These are phyloP conservation scores for Spisula subtruncata DNA, from an alignment of 2,888 invertebrate genomes.

Conservation along the genomic window DNA sequence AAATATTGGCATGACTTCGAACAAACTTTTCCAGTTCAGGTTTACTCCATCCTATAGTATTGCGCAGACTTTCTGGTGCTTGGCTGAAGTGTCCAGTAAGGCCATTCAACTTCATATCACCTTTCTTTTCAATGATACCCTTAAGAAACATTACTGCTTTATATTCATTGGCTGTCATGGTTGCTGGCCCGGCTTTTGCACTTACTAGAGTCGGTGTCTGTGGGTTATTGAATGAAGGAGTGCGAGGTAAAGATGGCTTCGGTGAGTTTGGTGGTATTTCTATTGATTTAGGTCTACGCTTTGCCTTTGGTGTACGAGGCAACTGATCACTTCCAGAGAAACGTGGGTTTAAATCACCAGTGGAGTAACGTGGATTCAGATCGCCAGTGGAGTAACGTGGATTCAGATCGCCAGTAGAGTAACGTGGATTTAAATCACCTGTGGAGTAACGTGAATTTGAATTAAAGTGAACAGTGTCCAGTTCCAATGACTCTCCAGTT, in stretches of 20 bases:
- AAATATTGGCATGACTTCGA: constrained; percentile 85
- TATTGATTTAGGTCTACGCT: constrained; percentile 82
- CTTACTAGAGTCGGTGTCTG: constrained; percentile 64
- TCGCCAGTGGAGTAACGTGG: constrained; percentile 60
- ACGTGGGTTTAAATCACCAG: constrained; percentile 54
- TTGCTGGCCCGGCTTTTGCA: constrained; percentile 84
- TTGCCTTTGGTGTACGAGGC: constrained; percentile 77
- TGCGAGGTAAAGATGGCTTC: constrained; percentile 71
- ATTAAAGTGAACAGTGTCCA: constrained; percentile 62
- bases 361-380: constrained; percentile 53
- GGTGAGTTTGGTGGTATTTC: constrained; percentile 77
- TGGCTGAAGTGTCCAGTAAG: constrained; percentile 85
- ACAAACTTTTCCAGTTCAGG: constrained; percentile 87
- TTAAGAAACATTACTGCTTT: constrained; percentile 88
- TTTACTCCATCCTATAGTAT: constrained; percentile 87
- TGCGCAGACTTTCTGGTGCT: constrained; percentile 86
- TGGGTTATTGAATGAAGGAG: constrained; percentile 69
- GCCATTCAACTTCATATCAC: constrained; percentile 84
- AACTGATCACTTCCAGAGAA: constrained; percentile 60
- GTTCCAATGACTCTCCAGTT: constrained; percentile 80
- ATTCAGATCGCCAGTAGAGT: constrained; percentile 57
- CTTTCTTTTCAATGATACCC: constrained; percentile 86
- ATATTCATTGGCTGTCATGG: constrained; percentile 88
- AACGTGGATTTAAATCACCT: too few relatives aligned
- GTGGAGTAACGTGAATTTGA: too few relatives aligned